Evolutionary conservation across 2,888 invertebrate species (phyloP).

Genomic region (Apamea crenata): DNA sequence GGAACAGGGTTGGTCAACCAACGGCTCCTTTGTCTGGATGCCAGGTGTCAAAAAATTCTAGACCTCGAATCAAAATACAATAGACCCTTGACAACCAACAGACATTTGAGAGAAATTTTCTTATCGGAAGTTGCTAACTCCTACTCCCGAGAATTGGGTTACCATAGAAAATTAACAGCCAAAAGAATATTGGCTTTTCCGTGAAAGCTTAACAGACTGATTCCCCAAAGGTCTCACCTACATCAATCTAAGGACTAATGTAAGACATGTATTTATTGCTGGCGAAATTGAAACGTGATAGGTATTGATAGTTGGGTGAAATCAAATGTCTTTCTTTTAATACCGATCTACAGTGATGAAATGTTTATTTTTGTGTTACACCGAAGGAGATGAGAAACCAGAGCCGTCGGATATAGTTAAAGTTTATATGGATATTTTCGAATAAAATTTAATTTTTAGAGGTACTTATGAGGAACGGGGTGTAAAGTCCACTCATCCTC

Average conservation of each 20-base stretch:
- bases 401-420: too few species aligned
- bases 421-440: too few species aligned
- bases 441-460: too few species aligned
- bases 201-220: background rate
- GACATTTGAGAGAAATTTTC: background rate
- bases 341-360: background rate
- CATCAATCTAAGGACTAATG: background rate
- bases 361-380: background rate
- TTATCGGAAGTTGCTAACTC: background rate
- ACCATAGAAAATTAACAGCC: constrained; percentile 1
- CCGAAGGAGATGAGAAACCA: too few species aligned
- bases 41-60: background rate
- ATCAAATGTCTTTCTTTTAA: background rate
- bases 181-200: background rate
- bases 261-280: background rate
- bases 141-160: background rate
- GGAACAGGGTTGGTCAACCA: constrained; percentile 1
- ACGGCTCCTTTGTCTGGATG: too few species aligned
- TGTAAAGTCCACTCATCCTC: too few species aligned
- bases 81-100: background rate
- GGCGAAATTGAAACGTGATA: background rate
- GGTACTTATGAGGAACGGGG: too few species aligned
- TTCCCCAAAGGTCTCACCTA: background rate
- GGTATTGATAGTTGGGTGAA: background rate
- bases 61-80: background rate